These are phyloP conservation scores for Benitochromis conjunctus DNA, from an alignment of 2,113 vertebrate species.

Conservation along the genomic window DNA sequence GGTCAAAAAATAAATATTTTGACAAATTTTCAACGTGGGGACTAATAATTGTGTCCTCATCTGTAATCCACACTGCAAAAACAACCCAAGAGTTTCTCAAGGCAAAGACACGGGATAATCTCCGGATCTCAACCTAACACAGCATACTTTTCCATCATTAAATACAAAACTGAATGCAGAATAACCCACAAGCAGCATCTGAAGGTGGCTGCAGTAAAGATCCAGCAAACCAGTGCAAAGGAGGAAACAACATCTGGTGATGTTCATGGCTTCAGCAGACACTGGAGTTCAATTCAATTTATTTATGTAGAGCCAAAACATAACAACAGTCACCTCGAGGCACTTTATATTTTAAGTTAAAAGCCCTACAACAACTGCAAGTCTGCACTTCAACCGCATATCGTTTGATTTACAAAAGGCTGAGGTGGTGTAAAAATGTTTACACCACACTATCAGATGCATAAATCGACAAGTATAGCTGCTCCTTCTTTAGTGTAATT, in stretches of 20 bases:
- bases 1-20: too few species aligned
- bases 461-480: neutral
- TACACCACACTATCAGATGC: rapidly evolving
- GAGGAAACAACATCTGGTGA: neutral
- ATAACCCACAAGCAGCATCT: neutral
- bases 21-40: too few species aligned
- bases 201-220: neutral
- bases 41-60: too few species aligned
- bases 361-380: neutral
- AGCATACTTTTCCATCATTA: neutral
- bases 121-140: neutral
- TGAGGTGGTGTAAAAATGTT: neutral
- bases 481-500: too few species aligned
- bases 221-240: neutral
- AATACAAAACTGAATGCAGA: neutral
- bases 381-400: neutral
- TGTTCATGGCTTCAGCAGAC: neutral
- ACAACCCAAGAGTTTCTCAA: too few species aligned
- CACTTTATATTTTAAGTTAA: neutral
- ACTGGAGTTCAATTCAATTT: neutral
- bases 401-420: neutral
- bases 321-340: neutral
- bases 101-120: too few species aligned
- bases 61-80: too few species aligned
- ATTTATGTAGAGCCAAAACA: neutral